phyloP scores from a whole-genome alignment of 1,140 invertebrate genomes.

The Drosophila mayri region DNA sequence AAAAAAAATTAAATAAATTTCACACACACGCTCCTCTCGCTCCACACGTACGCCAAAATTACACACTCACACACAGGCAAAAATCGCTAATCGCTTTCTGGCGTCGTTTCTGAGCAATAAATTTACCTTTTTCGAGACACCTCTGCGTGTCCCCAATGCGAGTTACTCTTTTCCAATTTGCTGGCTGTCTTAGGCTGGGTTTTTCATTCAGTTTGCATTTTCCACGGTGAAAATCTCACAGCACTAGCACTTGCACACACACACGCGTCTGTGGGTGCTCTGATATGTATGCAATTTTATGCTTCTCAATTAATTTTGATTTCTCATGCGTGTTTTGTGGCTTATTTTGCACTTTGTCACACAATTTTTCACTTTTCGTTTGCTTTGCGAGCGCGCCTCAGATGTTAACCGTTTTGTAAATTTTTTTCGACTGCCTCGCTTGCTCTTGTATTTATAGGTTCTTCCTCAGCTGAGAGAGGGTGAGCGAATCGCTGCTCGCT shows the following conservation, averaged over 20 bases:
- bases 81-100: slow-evolving; percentile 47
- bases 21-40: slow-evolving; percentile 36
- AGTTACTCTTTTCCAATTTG: slow-evolving; percentile 53
- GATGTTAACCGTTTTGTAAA: slow-evolving; percentile 41
- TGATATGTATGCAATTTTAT: slow-evolving; percentile 62
- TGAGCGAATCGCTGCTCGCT: neutral
- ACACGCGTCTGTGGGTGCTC: slow-evolving; percentile 27
- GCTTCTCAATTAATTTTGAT: slow-evolving; percentile 73
- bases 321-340: slow-evolving; percentile 70
- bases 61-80: slow-evolving; percentile 38
- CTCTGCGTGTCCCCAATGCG: slow-evolving; percentile 41
- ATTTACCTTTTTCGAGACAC: slow-evolving; percentile 65
- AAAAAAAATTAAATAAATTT: slow-evolving; percentile 71
- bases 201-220: slow-evolving; percentile 73
- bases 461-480: neutral
- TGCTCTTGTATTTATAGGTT: slow-evolving; percentile 14
- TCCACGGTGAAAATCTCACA: slow-evolving; percentile 26
- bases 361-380: slow-evolving; percentile 42
- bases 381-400: slow-evolving; percentile 40
- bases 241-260: slow-evolving; percentile 42
- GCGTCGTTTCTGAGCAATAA: slow-evolving; percentile 33
- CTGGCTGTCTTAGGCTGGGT: slow-evolving; percentile 36
- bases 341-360: slow-evolving; percentile 74
- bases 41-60: slow-evolving; percentile 20
- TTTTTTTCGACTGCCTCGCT: slow-evolving; percentile 22